Evolutionary conservation across 2,797 vertebrate genomes (phyloP).

Genomic region (Acanthopagrus latus): DNA sequence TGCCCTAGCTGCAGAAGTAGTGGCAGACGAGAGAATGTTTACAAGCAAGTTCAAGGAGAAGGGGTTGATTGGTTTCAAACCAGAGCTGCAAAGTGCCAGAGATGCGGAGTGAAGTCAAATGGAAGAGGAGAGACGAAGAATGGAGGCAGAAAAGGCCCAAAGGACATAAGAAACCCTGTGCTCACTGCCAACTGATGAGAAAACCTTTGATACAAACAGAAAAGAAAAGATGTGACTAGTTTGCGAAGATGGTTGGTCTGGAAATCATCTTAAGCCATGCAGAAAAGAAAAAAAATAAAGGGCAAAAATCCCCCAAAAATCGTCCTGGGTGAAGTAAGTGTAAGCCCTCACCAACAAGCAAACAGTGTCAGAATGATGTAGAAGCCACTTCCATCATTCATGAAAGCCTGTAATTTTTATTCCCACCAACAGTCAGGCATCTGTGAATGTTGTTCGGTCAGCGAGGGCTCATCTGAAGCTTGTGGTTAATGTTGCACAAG

Average conservation of each 20-base stretch:
- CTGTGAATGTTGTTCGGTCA: slow-evolving; percentile 33
- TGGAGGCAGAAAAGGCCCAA: neutral
- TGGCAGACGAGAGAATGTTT: neutral
- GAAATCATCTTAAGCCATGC: slow-evolving; percentile 20
- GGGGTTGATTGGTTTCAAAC: neutral
- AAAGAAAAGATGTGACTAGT: neutral
- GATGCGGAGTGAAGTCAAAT: neutral
- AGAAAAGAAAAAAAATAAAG: neutral
- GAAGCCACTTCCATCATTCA: slow-evolving; percentile 33
- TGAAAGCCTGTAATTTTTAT: slow-evolving; percentile 29
- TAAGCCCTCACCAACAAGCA: slow-evolving; percentile 36
- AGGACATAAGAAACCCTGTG: slow-evolving; percentile 5
- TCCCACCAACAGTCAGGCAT: slow-evolving; percentile 7
- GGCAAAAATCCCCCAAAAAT: neutral
- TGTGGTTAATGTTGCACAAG: slow-evolving; percentile 23
- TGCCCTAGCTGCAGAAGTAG: neutral
- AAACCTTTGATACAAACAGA: neutral
- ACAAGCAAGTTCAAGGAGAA: neutral
- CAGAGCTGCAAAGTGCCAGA: no score
- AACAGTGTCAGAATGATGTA: slow-evolving; percentile 9
- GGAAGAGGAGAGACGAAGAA: neutral
- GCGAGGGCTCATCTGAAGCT: slow-evolving; percentile 22
- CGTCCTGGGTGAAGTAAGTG: slow-evolving; percentile 10
- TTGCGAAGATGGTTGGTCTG: neutral
- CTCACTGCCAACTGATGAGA: slow-evolving; percentile 1